These are phyloP conservation scores for Parauchenoglanis punctatus DNA, from an alignment of 2,797 vertebrate genomes.

Conservation along the genomic window DNA sequence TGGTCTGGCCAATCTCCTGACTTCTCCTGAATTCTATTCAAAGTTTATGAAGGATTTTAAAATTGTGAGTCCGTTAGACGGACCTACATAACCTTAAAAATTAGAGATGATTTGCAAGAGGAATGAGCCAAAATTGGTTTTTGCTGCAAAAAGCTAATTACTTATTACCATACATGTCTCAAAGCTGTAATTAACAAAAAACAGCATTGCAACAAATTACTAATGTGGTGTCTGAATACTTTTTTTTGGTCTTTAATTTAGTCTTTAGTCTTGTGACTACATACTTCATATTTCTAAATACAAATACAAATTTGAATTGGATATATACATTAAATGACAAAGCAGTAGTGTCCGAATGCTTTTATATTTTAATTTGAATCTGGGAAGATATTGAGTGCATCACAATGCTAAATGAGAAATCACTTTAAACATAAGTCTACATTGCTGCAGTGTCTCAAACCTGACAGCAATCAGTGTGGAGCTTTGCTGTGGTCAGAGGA, in stretches of 20 bases:
- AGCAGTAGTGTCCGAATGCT: background rate
- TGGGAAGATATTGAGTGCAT: background rate
- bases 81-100: background rate
- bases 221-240: background rate
- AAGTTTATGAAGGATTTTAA: background rate
- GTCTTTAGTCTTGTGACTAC: background rate
- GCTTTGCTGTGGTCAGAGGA: background rate
- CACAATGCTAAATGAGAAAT: background rate
- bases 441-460: background rate
- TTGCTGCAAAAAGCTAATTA: background rate
- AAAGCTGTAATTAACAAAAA: background rate
- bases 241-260: background rate
- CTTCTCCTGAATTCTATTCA: background rate
- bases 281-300: background rate
- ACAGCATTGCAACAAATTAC: background rate
- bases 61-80: background rate
- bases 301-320: background rate
- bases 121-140: background rate
- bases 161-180: background rate
- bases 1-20: background rate
- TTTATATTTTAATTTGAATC: background rate
- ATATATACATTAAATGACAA: background rate
- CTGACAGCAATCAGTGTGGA: background rate
- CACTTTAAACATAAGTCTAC: background rate
- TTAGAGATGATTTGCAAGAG: background rate